Evolutionary conservation across 1,140 invertebrate genomes (phyloP).

Genomic region (Euura saliciscinereae): DNA sequence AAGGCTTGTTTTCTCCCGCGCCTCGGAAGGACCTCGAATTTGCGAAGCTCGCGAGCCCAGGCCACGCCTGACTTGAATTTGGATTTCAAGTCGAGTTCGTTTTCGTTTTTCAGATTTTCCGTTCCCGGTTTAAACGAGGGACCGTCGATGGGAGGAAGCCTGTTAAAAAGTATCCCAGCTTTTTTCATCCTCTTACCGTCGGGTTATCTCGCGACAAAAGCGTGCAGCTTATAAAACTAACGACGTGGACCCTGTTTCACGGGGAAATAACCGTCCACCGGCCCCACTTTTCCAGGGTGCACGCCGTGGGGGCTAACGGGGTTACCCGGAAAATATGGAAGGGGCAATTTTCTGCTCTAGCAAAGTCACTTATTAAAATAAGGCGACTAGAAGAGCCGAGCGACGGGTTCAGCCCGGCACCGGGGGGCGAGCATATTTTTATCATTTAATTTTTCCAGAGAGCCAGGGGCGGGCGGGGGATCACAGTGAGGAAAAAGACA

Average conservation of each 20-base stretch:
- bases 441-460: neutral
- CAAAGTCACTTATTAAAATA: slow-evolving; percentile 3
- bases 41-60: neutral
- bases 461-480: neutral
- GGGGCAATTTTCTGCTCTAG: neutral
- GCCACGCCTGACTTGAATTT: neutral
- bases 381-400: neutral
- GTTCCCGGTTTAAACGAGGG: too few species aligned
- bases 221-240: neutral
- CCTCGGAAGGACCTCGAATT: neutral
- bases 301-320: neutral
- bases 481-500: too few species aligned
- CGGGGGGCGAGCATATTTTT: neutral
- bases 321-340: neutral
- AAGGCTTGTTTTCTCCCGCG: neutral
- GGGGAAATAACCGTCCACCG: neutral
- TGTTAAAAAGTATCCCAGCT: neutral
- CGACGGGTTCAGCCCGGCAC: neutral
- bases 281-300: neutral
- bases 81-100: neutral
- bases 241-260: neutral
- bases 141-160: too few species aligned
- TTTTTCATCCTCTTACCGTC: neutral
- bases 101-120: neutral
- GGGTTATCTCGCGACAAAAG: slow-evolving; percentile 4